Conservation (phyloP, 2,888 invertebrate species). For the Dorcus parallelipipedus region DNA sequence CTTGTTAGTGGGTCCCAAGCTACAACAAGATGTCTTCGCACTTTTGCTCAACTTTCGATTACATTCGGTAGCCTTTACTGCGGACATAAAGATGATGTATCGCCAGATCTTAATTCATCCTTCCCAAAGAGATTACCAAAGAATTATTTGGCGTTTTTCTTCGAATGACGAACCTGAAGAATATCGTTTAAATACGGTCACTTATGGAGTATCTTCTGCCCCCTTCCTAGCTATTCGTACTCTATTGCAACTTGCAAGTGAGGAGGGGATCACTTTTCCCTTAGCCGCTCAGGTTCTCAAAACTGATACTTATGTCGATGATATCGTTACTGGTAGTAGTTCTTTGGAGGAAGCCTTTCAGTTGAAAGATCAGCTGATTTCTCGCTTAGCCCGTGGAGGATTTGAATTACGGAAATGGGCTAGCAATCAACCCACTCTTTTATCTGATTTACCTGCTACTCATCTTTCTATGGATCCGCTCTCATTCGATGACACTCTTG, state of each 20-base stretch:
- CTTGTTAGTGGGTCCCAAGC: constrained; percentile 5
- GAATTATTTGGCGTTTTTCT: constrained; percentile 7
- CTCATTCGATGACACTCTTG: not conserved
- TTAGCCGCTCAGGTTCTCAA: not conserved
- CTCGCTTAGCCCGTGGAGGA: not conserved
- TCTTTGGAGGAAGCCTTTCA: constrained; percentile 1
- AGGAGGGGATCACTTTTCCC: constrained; percentile 7
- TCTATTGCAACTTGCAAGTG: constrained; percentile 7
- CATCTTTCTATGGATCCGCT: not conserved
- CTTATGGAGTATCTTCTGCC: constrained; percentile 11
- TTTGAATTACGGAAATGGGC: constrained; percentile 14
- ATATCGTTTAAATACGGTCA: constrained; percentile 9
- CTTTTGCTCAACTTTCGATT: constrained; percentile 13
- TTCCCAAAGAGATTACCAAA: constrained; percentile 9
- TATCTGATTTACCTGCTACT: not conserved
- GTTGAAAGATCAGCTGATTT: not conserved
- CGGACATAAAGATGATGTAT: constrained; percentile 20
- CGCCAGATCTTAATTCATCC: constrained; percentile 6
- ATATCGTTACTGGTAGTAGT: constrained; percentile 3
- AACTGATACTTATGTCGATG: constrained; percentile 11
- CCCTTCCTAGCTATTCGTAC: constrained; percentile 17
- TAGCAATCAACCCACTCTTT: constrained; percentile 1
- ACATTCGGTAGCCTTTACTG: constrained; percentile 10
- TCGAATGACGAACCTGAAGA: not conserved
- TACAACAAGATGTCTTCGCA: constrained; percentile 12